Conservation (phyloP, 2,113 vertebrate genomes). For the Anolis sagrei region DNA sequence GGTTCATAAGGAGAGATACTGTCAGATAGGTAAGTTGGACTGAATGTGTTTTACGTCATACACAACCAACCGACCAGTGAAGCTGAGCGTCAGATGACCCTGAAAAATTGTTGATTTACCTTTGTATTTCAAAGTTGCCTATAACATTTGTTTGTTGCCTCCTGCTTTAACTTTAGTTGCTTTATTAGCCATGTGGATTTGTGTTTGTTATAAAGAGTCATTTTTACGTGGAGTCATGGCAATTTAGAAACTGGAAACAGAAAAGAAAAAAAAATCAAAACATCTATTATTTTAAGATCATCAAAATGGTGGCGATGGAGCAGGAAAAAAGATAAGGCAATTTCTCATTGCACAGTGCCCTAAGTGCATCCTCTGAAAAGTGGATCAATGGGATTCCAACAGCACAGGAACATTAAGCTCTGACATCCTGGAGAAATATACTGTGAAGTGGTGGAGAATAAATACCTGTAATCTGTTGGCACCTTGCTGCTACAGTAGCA, state of each 20-base stretch:
- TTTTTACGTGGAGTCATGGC: background rate
- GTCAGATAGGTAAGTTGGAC: no score
- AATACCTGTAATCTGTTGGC: background rate
- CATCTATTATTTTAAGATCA: background rate
- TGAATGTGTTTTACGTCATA: background rate
- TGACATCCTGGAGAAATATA: constrained; percentile 4
- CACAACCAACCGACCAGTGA: background rate
- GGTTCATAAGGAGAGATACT: no score
- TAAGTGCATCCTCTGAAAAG: background rate
- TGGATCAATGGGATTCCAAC: constrained; percentile 2
- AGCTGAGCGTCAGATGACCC: background rate
- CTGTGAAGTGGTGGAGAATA: constrained; percentile 22
- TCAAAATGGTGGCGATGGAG: background rate
- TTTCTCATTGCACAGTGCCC: background rate
- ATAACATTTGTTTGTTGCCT: background rate
- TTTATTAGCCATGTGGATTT: background rate
- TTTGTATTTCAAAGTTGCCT: background rate
- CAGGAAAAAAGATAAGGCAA: background rate
- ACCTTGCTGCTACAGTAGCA: background rate
- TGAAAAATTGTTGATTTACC: background rate
- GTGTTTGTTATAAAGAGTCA: background rate
- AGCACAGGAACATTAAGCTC: background rate
- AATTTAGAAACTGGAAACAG: background rate
- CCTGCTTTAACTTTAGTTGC: background rate
- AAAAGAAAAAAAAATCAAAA: background rate